Percentiles rank a stretch among this genome's conserved stretches.
phyloP scores from a whole-genome alignment of 2,797 vertebrate genomes.

The Agapornis canus region DNA sequence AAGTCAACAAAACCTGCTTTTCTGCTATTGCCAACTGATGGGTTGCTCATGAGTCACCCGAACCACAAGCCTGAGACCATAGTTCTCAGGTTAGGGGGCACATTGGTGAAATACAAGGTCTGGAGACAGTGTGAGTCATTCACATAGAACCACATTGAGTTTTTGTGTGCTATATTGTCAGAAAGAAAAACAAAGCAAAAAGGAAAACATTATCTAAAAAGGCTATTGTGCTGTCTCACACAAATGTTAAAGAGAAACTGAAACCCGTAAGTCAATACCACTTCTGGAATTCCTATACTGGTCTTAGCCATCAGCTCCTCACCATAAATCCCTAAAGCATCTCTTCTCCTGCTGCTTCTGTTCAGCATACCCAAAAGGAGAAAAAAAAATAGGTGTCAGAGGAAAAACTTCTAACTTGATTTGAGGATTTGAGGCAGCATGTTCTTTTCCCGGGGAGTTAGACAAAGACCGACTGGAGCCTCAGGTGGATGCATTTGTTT shows the following conservation, averaged over 20 bases:
- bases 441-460: background rate
- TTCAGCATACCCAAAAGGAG: background rate
- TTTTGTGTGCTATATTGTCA: background rate
- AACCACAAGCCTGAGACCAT: background rate
- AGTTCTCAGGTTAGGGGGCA: background rate
- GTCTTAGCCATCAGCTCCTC: background rate
- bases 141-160: rapidly evolving
- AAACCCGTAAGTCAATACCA: background rate
- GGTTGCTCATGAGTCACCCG: background rate
- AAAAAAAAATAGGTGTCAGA: background rate
- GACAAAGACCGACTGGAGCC: background rate
- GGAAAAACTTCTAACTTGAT: background rate
- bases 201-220: background rate
- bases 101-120: background rate
- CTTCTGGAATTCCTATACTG: background rate
- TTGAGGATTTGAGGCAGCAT: background rate
- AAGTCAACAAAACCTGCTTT: background rate
- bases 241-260: background rate
- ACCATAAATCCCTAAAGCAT: background rate
- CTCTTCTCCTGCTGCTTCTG: background rate
- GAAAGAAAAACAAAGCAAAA: background rate
- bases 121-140: background rate
- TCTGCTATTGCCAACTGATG: background rate
- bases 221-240: rapidly evolving
- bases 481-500: background rate